Base-by-base conservation (phyloP, 2,797 vertebrate genomes). In the Sebastolobus altivelis region DNA sequence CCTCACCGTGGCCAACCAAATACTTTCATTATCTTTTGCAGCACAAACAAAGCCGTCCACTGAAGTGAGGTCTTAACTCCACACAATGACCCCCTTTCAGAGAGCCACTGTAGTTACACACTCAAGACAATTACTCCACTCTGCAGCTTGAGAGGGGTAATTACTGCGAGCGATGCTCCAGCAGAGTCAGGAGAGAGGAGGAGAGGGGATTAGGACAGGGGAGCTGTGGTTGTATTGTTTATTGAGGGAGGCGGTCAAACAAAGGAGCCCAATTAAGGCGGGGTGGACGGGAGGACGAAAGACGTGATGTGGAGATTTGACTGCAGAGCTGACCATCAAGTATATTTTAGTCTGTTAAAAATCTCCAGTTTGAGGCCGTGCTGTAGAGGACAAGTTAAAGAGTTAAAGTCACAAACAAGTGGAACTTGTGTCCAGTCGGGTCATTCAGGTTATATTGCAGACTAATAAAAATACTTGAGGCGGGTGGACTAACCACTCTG, bases 31-130 rank as follows among this genome's bases (percentile, higher is more conserved):
- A 95, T 94, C 93, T 94, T 89, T 78, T 83, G 88, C 89, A 89
- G 92, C 82, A 83, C 93, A 95, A 94, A 96, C 95, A 96, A 96
- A 96, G 94, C 89, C 72, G 61, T 92, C 87, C 90, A 94, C 95
- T 94, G 87, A 94, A 88, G 93, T 93, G 87, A 94, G 87, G 91
- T 89, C 92, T 91, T 84, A 88, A 86, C 79, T 89, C 75, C 73
- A 83, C 92, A 96, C 95, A 96, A 96, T 95, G 94, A 95, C 83
- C 93, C 86, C 92, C 94, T 96, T 96, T 95, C 90, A 96, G 88
- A 82, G 89, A 89, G 89, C 91, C 95, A 93, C 94, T 95, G 94
- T 94, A 94, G 92, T 94, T 94, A 94, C 92, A 94, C 92, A 92
- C 90, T 91, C 75, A 90, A 87, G 93, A 94, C 95, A 96, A 96